Evolutionary conservation across 2,113 vertebrate genomes (phyloP).

Genomic region (Urocynchramus pylzowi): DNA sequence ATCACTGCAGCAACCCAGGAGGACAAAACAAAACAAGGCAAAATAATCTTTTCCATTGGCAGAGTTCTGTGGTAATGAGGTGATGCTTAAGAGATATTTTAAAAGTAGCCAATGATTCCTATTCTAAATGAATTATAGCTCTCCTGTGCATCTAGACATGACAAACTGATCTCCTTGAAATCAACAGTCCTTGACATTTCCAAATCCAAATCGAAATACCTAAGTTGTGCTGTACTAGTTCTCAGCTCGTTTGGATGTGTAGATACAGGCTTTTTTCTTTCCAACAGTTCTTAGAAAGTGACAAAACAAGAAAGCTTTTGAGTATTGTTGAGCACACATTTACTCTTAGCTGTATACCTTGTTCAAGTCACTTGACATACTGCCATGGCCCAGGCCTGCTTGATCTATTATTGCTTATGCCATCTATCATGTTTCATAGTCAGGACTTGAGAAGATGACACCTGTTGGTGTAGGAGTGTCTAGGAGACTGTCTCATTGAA

Average conservation of each 20-base stretch:
- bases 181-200: background rate
- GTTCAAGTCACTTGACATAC: background rate
- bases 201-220: background rate
- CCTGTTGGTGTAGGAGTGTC: background rate
- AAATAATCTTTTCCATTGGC: background rate
- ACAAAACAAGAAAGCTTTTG: background rate
- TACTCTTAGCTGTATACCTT: background rate
- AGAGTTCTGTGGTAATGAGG: background rate
- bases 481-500: background rate
- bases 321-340: background rate
- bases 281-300: background rate
- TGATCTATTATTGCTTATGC: background rate
- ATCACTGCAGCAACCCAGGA: background rate
- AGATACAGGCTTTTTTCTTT: background rate
- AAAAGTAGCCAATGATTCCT: background rate
- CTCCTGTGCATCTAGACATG: background rate
- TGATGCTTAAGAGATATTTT: background rate
- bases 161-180: background rate
- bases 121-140: background rate
- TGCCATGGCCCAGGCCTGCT: background rate
- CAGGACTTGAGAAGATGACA: background rate
- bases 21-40: background rate
- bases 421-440: background rate
- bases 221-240: background rate
- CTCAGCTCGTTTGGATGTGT: background rate